Base-by-base conservation (phyloP, 2,113 vertebrate species). In the Rafetus swinhoei region DNA sequence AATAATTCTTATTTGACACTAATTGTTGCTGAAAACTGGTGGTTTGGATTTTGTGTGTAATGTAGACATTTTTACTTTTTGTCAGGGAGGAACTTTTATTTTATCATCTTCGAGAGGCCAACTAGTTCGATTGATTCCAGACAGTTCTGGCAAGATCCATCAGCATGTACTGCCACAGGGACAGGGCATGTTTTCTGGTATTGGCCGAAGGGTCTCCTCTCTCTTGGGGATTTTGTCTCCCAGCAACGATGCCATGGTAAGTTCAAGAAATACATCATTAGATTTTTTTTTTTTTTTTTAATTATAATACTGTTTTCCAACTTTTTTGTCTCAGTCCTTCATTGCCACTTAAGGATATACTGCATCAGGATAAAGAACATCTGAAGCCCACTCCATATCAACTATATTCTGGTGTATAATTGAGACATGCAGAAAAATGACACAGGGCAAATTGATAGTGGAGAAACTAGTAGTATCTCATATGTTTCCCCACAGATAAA, bases 121-220 rank as follows among this genome's bases (percentile, higher is more conserved):
- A 0, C 97, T 99, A 29, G 32, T 99, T 91, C 98, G 99, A 25
- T 84, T 99, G 83, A 96, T 95, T 2, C 97, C 97, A 1, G 99
- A 99, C 27, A 89, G 90, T 50, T 98, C 98, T 0, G 99, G 99
- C n/a, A 99, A 97, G 95, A 98, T 99, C 56, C 97, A 98, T 93
- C 98, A 98, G 88, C 98, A 99, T 24, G 29, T 97, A 0, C 93
- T 99, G 80, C 99, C 98, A 82, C 99, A 99, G 52, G 98, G 99
- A 1, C 99, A 99, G 88, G 99, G 99, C 3, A 86, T 99, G 98
- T 98, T 99, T 84, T 99, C 99, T 1, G 99, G 99, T 80, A 99
- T 99, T 59, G 99, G 99, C 3, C 98, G 99, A 59, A 98, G 97
- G 7, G 98, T 99, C 92, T 99, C 99, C 95, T 99, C 99, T 95